phyloP scores from a whole-genome alignment of 2,797 vertebrate genomes.

The Tinamus major region DNA sequence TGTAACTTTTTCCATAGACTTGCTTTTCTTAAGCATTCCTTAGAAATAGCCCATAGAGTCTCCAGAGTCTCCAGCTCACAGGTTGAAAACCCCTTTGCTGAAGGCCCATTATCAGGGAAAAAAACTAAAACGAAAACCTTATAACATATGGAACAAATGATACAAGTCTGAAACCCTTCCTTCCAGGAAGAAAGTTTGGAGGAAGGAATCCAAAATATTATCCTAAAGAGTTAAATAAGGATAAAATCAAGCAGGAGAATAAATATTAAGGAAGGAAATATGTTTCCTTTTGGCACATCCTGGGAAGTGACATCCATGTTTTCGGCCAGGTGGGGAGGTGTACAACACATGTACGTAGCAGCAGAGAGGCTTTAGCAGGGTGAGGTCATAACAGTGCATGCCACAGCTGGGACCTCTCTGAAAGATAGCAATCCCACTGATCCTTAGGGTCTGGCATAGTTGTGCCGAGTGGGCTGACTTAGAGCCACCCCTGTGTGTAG shows the following conservation, averaged over 20 bases:
- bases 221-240: not conserved
- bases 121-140: not conserved
- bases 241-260: not conserved
- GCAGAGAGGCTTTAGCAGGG: not conserved
- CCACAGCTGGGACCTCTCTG: constrained; percentile 45
- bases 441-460: constrained; percentile 34
- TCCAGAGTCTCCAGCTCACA: not conserved
- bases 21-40: not conserved
- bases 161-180: not conserved
- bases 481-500: constrained; percentile 28
- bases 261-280: not conserved
- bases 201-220: not conserved
- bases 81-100: not conserved
- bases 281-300: not conserved
- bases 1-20: not conserved
- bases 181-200: not conserved
- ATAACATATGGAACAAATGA: not conserved
- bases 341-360: not conserved
- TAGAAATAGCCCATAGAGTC: not conserved
- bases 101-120: not conserved
- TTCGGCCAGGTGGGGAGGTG: not conserved
- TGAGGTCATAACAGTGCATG: not conserved
- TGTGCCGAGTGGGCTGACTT: constrained; percentile 55
- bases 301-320: not conserved
- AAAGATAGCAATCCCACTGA: constrained; percentile 41